Evolutionary conservation across 1,140 invertebrate species (phyloP).

Genomic region (Panagrolaimus sp.): DNA sequence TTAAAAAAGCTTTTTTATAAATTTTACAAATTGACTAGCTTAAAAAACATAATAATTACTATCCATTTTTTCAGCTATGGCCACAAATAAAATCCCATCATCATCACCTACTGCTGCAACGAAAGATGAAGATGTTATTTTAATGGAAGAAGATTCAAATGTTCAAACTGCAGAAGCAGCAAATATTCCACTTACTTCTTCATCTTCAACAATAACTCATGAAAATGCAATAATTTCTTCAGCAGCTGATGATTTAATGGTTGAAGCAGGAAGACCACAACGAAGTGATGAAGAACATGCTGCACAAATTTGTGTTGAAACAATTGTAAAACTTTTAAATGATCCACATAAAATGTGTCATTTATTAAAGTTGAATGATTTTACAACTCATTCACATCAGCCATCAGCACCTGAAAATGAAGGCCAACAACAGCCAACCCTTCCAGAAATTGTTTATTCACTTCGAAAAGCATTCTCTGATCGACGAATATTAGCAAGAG

Average conservation of each 20-base stretch:
- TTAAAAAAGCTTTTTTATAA: too few relatives aligned
- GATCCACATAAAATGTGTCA: constrained; percentile 1
- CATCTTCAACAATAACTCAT: background rate
- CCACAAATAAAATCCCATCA: too few relatives aligned
- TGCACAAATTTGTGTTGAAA: background rate
- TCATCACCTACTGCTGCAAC: background rate
- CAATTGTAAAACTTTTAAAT: background rate
- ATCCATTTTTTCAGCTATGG: too few relatives aligned
- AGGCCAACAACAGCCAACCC: background rate
- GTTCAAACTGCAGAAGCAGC: background rate
- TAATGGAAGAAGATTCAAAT: too few relatives aligned
- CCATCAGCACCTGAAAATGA: background rate
- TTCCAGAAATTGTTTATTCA: background rate
- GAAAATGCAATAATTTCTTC: background rate
- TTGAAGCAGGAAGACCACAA: background rate
- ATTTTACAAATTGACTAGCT: too few relatives aligned
- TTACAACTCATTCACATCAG: background rate
- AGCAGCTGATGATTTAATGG: background rate
- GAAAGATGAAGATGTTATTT: too few relatives aligned
- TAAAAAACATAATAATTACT: too few relatives aligned
- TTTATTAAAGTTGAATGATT: background rate
- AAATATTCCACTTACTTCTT: background rate
- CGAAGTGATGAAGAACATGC: background rate
- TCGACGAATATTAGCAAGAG: background rate
- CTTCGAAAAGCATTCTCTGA: background rate